Conservation (phyloP, 2,113 vertebrate genomes). For the Triplophysa rosa region DNA sequence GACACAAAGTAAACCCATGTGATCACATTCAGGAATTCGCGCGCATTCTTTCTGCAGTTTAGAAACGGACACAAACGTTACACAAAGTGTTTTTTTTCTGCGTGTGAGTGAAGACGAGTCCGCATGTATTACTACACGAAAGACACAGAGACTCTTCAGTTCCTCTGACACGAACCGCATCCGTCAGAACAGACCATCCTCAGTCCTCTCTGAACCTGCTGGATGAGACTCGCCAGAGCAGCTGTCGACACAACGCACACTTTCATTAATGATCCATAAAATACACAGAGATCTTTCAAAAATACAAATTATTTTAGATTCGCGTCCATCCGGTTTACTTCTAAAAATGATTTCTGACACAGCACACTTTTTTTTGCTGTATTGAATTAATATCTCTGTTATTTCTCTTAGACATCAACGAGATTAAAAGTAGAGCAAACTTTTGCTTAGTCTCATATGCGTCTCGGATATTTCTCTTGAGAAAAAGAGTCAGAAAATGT, state of each 20-base stretch:
- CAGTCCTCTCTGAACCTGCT: conserved; percentile 62
- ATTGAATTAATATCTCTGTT: too few species aligned
- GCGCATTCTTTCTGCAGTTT: conserved; percentile 9
- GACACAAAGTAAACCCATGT: neutral
- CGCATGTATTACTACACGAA: conserved; percentile 55
- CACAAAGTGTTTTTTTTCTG: conserved; percentile 68
- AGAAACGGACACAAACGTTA: conserved; percentile 51
- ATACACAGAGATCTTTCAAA: neutral
- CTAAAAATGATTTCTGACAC: too few species aligned
- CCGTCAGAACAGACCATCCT: conserved; percentile 56
- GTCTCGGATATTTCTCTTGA: too few species aligned
- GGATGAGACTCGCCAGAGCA: neutral
- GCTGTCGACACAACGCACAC: neutral
- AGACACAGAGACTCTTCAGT: conserved; percentile 69
- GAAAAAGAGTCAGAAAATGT: too few species aligned
- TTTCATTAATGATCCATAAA: neutral
- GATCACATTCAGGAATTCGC: conserved; percentile 15
- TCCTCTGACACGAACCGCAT: conserved; percentile 21
- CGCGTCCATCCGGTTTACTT: too few species aligned
- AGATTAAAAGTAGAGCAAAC: too few species aligned
- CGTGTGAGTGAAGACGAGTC: conserved; percentile 58
- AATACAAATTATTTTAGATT: too few species aligned
- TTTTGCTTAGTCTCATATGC: too few species aligned
- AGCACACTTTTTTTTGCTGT: too few species aligned
- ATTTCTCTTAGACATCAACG: too few species aligned